Conservation (phyloP, 1,140 invertebrate species). For the Eumaeus atala region DNA sequence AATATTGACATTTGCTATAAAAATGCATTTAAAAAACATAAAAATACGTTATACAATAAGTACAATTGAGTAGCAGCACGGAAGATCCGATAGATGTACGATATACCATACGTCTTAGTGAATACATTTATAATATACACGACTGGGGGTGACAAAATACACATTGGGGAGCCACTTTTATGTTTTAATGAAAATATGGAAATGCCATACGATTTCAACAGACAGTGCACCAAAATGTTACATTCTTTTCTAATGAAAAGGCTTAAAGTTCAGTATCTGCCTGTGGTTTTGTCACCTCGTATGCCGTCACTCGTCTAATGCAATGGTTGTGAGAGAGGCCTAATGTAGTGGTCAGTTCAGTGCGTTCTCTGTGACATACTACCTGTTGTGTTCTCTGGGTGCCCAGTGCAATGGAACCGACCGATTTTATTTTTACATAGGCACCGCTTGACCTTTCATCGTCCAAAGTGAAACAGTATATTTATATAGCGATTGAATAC, state of each 20-base stretch:
- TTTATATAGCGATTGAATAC: too few relatives aligned
- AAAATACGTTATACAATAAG: constrained; percentile 3
- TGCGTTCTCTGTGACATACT: constrained; percentile 45
- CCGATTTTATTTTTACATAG: constrained; percentile 46
- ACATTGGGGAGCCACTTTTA: too few relatives aligned
- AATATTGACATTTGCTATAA: constrained; percentile 7
- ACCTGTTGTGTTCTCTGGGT: constrained; percentile 62
- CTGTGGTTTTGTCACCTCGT: constrained; percentile 1
- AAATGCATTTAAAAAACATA: constrained; percentile 8
- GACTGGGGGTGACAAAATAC: neutral
- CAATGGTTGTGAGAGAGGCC: constrained; percentile 68
- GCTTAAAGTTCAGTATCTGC: neutral
- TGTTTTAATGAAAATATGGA: too few relatives aligned
- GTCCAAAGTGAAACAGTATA: too few relatives aligned
- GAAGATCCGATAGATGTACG: neutral
- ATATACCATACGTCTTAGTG: neutral
- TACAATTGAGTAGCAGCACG: neutral
- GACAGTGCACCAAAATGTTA: too few relatives aligned
- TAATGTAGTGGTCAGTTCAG: constrained; percentile 46
- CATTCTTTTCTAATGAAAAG: too few relatives aligned
- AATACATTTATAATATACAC: neutral
- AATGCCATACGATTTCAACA: too few relatives aligned
- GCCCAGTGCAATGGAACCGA: constrained; percentile 29
- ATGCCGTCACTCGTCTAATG: constrained; percentile 21
- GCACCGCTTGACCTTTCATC: constrained; percentile 40